Evolutionary conservation across 92 coral and sea anemone genomes (phyloP).

Genomic region (Zoanthus gigantus): DNA sequence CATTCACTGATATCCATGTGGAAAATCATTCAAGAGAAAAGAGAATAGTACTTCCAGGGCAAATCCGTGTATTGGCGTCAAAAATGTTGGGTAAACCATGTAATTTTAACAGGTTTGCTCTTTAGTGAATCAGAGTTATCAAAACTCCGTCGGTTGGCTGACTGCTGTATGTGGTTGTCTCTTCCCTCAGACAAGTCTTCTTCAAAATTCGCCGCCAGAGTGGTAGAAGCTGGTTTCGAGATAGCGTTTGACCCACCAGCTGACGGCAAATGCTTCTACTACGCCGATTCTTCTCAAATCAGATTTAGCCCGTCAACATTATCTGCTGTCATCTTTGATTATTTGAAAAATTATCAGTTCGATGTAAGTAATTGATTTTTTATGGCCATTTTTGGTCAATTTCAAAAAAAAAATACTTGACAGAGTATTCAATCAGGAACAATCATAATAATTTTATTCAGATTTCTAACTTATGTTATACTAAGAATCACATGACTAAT

Average conservation of each 20-base stretch:
- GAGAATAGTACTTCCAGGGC: neutral
- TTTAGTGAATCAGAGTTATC: conserved; percentile 30
- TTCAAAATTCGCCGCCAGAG: conserved; percentile 23
- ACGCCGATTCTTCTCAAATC: conserved; percentile 42
- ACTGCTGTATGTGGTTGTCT: conserved; percentile 39
- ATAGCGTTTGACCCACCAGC: conserved; percentile 34
- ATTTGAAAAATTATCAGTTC: conserved; percentile 29
- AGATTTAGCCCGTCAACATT: conserved; percentile 18
- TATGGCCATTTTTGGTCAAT: conserved; percentile 15
- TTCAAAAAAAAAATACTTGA: neutral
- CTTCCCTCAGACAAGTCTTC: conserved; percentile 24
- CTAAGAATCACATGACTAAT: too few relatives aligned
- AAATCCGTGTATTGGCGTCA: conserved; percentile 7
- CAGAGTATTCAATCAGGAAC: too few relatives aligned
- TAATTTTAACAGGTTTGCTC: conserved; percentile 36
- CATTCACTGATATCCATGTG: conserved; percentile 1
- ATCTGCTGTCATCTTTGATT: conserved; percentile 32
- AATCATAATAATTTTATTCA: too few relatives aligned
- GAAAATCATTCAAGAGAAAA: neutral
- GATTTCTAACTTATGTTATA: too few relatives aligned
- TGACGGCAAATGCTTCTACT: conserved; percentile 39
- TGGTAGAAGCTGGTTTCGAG: conserved; percentile 45
- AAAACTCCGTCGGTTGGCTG: conserved; percentile 21
- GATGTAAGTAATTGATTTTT: conserved; percentile 40
- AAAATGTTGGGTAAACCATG: conserved; percentile 41